A percentile compares a stretch with the other conserved stretches of the same genome.
phyloP scores from a whole-genome alignment of 92 coral and sea anemone genomes.

The Porites divaricata region DNA sequence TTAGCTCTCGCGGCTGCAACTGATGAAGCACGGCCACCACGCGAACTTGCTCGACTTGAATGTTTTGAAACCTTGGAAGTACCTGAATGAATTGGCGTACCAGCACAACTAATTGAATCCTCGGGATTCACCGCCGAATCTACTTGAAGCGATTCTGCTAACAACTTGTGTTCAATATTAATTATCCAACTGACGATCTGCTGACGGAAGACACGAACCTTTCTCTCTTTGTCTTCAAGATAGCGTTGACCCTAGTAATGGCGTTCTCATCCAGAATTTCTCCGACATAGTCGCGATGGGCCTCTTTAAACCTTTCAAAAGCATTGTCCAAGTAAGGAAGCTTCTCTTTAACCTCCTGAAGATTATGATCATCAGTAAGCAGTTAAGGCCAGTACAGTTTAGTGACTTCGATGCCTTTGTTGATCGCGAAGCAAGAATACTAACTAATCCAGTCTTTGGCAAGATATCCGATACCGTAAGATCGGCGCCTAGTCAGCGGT shows the following conservation, averaged over 20 bases:
- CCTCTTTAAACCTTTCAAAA: background rate
- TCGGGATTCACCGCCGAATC: conserved; percentile 7
- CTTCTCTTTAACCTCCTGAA: conserved; percentile 28
- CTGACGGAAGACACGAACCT: background rate
- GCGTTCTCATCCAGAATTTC: conserved; percentile 3
- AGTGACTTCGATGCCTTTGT: conserved; percentile 34
- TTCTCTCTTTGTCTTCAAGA: background rate
- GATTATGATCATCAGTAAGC: conserved; percentile 17
- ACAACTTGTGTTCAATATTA: too few species aligned
- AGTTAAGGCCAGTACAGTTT: conserved; percentile 24
- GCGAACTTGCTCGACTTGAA: background rate
- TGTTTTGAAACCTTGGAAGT: too few species aligned
- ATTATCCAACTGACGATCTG: background rate
- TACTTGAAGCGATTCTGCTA: conserved; percentile 15
- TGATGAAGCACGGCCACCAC: conserved; percentile 1
- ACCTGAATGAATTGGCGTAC: background rate
- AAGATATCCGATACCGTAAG: conserved; percentile 23
- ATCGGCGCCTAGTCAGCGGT: background rate
- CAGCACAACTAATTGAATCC: conserved; percentile 9
- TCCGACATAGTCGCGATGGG: conserved; percentile 6
- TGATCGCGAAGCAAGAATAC: conserved; percentile 49
- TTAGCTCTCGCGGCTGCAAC: background rate
- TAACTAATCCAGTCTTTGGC: conserved; percentile 57
- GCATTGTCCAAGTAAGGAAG: background rate
- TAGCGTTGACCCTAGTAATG: background rate